Conservation (phyloP, 1,140 invertebrate genomes). For the Leptonema lineaticorne region DNA sequence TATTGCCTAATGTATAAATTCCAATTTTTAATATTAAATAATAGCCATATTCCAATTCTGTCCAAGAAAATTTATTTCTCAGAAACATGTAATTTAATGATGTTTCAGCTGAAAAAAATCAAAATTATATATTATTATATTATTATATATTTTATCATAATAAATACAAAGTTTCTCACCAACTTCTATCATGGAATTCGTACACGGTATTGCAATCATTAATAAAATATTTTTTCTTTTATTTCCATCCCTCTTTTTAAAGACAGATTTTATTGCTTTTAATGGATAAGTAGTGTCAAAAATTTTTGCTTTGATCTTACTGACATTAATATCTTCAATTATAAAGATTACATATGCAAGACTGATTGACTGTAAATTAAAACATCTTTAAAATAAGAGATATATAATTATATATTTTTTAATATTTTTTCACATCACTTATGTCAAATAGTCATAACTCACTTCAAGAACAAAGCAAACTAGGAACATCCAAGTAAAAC, state of each 20-base stretch:
- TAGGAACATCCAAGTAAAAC: conserved; percentile 54
- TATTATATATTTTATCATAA: too few species aligned
- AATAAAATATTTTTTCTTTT: conserved; percentile 49
- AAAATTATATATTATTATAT: neutral
- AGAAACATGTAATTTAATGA: conserved; percentile 52
- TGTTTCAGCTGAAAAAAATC: conserved; percentile 47
- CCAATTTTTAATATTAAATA: neutral
- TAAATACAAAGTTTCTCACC: conserved; percentile 41
- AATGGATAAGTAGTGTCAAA: conserved; percentile 42
- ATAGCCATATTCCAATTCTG: conserved; percentile 50
- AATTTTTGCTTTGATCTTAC: conserved; percentile 31
- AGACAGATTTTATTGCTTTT: conserved; percentile 49
- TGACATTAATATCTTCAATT: conserved; percentile 32
- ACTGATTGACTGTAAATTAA: too few species aligned
- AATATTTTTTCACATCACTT: too few species aligned
- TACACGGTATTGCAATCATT: conserved; percentile 50
- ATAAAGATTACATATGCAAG: conserved; percentile 43
- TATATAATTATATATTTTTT: too few species aligned
- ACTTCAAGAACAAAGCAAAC: conserved; percentile 53
- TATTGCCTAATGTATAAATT: neutral
- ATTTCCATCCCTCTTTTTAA: conserved; percentile 47
- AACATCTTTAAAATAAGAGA: too few species aligned
- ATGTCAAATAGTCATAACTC: conserved; percentile 26
- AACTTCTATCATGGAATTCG: conserved; percentile 49
- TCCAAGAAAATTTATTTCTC: conserved; percentile 53